Evolutionary conservation across 2,888 invertebrate genomes (phyloP).

Genomic region (Acrobasis suavella): DNA sequence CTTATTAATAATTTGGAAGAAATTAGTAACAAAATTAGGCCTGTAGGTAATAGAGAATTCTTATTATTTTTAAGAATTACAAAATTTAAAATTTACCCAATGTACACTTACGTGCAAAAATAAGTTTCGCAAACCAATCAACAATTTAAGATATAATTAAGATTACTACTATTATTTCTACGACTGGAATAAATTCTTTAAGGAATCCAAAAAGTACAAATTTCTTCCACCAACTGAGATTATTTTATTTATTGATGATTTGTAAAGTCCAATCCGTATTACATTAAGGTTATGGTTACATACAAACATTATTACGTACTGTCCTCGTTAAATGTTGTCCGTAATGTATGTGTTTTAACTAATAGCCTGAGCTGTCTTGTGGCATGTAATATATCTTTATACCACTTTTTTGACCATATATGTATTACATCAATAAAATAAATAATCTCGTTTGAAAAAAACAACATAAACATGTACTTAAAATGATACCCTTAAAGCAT

Average conservation of each 20-base stretch:
- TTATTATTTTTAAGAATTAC: no score
- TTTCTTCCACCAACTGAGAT: constrained; percentile 62
- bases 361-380: constrained; percentile 69
- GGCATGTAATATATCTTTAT: constrained; percentile 55
- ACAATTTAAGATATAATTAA: neutral
- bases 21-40: constrained; percentile 45
- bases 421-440: constrained; percentile 56
- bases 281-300: constrained; percentile 29
- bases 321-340: constrained; percentile 56
- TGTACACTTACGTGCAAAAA: no score
- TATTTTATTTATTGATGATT: constrained; percentile 71
- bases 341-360: constrained; percentile 66
- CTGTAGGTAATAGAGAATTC: constrained; percentile 11
- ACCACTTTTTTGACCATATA: constrained; percentile 35
- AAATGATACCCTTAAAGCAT: constrained; percentile 58
- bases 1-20: constrained; percentile 34
- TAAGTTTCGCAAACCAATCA: no score
- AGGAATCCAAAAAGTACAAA: constrained; percentile 43
- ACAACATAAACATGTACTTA: constrained; percentile 42
- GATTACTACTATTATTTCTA: neutral
- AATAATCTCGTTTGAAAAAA: constrained; percentile 66
- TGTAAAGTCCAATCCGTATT: constrained; percentile 37
- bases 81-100: no score
- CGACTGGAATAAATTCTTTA: neutral
- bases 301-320: constrained; percentile 28